These are phyloP conservation scores for Neopipo cinnamomea DNA, from an alignment of 2,113 vertebrate species.

Conservation along the genomic window DNA sequence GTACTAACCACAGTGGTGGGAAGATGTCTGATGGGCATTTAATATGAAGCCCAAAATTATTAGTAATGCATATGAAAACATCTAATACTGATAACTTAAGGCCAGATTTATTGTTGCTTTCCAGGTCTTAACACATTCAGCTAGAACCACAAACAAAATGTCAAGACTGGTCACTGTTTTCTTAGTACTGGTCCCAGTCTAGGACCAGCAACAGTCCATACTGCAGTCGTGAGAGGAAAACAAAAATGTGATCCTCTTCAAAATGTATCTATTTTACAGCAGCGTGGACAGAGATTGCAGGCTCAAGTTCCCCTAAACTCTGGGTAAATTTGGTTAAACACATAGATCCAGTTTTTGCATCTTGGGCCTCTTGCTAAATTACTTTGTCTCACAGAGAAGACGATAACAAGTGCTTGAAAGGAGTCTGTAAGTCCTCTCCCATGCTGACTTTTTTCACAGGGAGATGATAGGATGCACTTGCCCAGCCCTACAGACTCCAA, in stretches of 20 bases:
- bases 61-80: not conserved
- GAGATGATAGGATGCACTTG: conserved; percentile 89
- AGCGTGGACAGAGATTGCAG: not conserved
- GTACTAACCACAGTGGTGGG: conserved; percentile 54
- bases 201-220: not conserved
- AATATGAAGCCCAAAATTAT: not conserved
- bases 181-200: not conserved
- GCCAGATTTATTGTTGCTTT: not conserved
- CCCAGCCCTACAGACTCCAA: conserved; percentile 87
- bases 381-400: not conserved
- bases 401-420: not conserved
- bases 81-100: not conserved
- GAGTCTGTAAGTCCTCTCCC: not conserved
- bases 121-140: not conserved
- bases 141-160: not conserved
- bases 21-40: not conserved
- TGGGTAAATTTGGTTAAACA: not conserved
- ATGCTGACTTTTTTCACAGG: conserved; percentile 46
- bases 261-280: not conserved
- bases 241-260: not conserved
- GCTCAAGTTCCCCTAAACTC: not conserved
- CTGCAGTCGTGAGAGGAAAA: not conserved
- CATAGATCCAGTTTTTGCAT: not conserved
- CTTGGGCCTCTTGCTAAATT: not conserved
- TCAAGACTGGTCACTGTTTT: not conserved